Base-by-base conservation (phyloP, 2,888 invertebrate species). In the Unio pictorum region DNA sequence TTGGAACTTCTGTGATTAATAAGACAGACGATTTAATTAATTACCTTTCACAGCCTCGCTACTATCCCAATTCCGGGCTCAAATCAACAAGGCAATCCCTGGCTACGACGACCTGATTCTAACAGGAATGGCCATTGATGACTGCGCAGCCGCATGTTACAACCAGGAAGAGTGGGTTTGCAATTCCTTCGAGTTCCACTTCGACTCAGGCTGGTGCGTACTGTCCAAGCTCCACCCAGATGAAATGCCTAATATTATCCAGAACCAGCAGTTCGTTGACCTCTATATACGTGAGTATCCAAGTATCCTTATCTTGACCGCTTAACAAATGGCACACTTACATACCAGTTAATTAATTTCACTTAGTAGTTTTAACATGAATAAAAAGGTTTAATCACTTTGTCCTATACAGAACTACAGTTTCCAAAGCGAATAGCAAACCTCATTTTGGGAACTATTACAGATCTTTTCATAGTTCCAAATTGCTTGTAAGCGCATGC, bases 161-260 rank as follows among this genome's bases (percentile, higher is more conserved):
- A 67, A 61, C 8, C 75, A 81, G 59, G 70, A 81, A 2, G 69
- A 72, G 20, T 86, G 82, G 72, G 66, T 75, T 45, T 86, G 86
- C 64, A 76, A 82, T 61, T 82, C 83, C 1, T 86, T 86, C 68
- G 81, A 82, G 55, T 86, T 78, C 74, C 80, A 82, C 66, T 81
- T 79, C 68, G 69, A 71, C 20, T 76, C 79, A 11, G 81, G 83
- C 28, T 72, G 77, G 26, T 86, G 86, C 65, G 66, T 75, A 55
- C 60, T 84, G 45, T 82, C 82, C 34, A 78, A 76, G 55, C 61
- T 80, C 2, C 84, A 84, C 59, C 84, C 85, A 1, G 83, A 82
- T 62, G 80, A 80, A 45, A 67, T 76, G 1, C 81, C 83, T 0
- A 67, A 78, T 3, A 66, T 73, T 23, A 78, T 84, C 0, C 34